These are phyloP conservation scores for Pelagia noctiluca DNA, from an alignment of 30 jellyfish, hydroid and myxozoan species.

Conservation along the genomic window DNA sequence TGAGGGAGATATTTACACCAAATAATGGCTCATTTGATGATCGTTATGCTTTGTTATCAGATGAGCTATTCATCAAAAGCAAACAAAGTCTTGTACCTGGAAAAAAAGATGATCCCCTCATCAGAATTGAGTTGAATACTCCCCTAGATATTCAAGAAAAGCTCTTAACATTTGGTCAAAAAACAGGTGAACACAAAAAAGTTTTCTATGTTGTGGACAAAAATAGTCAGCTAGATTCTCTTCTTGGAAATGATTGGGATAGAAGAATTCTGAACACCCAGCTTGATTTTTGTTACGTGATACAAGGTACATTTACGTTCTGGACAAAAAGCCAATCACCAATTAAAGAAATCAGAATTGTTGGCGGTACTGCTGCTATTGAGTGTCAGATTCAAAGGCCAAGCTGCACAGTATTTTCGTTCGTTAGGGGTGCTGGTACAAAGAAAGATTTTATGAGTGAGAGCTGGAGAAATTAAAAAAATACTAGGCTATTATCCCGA, in stretches of 20 bases:
- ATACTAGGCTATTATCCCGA: no score
- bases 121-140: not conserved
- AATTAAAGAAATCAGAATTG: not conserved
- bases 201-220: not conserved
- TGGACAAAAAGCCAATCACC: not conserved
- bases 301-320: not conserved
- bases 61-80: not conserved
- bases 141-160: not conserved
- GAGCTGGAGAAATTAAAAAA: not conserved
- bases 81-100: not conserved
- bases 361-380: not conserved
- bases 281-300: not conserved
- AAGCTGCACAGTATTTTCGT: not conserved
- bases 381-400: not conserved
- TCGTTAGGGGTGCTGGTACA: not conserved
- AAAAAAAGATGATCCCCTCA: not conserved
- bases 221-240: not conserved
- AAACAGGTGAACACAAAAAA: not conserved
- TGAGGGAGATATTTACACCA: not conserved
- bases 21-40: not conserved
- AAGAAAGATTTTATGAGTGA: not conserved
- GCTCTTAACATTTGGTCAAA: not conserved
- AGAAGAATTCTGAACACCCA: not conserved
- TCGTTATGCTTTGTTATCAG: not conserved
- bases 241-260: constrained; percentile 8